Evolutionary conservation across 1,140 invertebrate genomes (phyloP).

Genomic region (Panulirus ornatus): DNA sequence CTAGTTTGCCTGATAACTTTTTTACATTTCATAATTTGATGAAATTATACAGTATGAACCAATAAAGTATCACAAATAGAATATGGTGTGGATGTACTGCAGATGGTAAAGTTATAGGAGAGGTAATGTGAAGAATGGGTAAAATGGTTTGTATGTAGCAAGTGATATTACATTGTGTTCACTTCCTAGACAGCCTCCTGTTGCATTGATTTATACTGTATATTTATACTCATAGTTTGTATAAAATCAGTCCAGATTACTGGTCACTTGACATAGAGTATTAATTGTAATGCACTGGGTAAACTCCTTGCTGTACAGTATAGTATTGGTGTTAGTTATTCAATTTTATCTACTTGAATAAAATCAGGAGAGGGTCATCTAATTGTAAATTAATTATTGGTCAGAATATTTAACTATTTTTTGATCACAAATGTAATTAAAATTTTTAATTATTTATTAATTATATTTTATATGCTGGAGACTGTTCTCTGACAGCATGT

Average conservation of each 20-base stretch:
- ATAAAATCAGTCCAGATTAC: slow-evolving; percentile 17
- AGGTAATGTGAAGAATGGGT: background rate
- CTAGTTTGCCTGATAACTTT: slow-evolving; percentile 5
- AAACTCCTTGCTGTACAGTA: slow-evolving; percentile 5
- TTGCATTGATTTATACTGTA: slow-evolving; percentile 15
- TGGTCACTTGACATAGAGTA: background rate
- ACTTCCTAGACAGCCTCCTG: background rate
- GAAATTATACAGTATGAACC: slow-evolving; percentile 15
- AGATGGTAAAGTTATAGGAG: background rate
- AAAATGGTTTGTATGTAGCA: background rate
- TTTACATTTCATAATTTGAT: background rate
- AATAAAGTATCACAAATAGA: too few relatives aligned
- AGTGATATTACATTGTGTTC: slow-evolving; percentile 10
- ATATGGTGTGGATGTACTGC: background rate
- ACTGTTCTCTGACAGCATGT: background rate
- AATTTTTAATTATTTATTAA: background rate
- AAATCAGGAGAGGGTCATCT: background rate
- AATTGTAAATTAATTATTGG: background rate
- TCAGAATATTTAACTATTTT: background rate
- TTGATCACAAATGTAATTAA: background rate
- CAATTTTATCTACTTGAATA: background rate
- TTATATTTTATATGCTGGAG: background rate
- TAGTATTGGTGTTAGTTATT: background rate
- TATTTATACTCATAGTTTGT: background rate
- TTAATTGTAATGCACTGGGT: background rate